Evolutionary conservation across 2,888 invertebrate genomes (phyloP).

Genomic region (Philopedon plagiatum): DNA sequence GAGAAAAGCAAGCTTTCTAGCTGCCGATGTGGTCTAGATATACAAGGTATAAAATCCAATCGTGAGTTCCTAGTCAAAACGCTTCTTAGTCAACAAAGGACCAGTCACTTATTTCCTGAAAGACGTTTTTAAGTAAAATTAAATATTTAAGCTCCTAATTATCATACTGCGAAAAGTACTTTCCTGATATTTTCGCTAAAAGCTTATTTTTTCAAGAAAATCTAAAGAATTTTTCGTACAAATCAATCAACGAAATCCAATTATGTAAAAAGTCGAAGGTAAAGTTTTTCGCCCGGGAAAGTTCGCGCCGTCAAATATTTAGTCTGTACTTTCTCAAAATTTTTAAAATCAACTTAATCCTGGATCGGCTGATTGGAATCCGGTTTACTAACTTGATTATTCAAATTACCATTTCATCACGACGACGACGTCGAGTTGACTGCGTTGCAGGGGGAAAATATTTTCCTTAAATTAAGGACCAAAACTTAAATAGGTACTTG

Average conservation of each 20-base stretch:
- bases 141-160: too few species aligned
- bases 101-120: too few species aligned
- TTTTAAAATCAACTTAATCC: constrained; percentile 66
- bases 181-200: background rate
- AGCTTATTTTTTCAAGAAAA: background rate
- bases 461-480: background rate
- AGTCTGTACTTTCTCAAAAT: constrained; percentile 72
- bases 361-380: constrained; percentile 59
- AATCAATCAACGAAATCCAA: constrained; percentile 9
- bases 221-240: background rate
- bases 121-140: too few species aligned
- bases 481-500: background rate
- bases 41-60: too few species aligned
- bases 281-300: constrained; percentile 55
- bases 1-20: too few species aligned
- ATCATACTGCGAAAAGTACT: background rate
- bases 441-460: background rate
- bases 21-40: too few species aligned
- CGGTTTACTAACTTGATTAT: constrained; percentile 66
- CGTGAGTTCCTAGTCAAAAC: too few species aligned
- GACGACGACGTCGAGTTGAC: background rate
- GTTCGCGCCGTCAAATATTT: constrained; percentile 64
- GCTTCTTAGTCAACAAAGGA: too few species aligned
- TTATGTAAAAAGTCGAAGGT: constrained; percentile 48
- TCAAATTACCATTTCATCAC: constrained; percentile 27